phyloP scores from a whole-genome alignment of 2,113 vertebrate genomes.

The Proterorhinus semilunaris region DNA sequence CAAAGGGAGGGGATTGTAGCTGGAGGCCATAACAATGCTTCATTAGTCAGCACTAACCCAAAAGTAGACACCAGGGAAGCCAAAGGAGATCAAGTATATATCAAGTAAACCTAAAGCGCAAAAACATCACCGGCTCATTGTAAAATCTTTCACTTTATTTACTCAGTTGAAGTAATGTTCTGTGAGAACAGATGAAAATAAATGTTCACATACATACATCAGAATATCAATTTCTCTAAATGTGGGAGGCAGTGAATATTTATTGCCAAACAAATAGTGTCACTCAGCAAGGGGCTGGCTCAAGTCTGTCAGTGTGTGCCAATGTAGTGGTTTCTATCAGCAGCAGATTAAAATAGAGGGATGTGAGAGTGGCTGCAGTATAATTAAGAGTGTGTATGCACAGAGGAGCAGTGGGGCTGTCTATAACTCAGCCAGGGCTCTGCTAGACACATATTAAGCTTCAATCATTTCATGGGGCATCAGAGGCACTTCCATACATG shows the following conservation, averaged over 20 bases:
- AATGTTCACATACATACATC: too few species aligned
- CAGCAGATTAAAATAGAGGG: conserved; percentile 58
- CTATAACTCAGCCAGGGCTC: conserved; percentile 60
- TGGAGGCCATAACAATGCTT: too few species aligned
- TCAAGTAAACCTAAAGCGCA: not conserved
- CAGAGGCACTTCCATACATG: conserved; percentile 26
- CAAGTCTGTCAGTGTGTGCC: conserved; percentile 14
- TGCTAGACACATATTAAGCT: conserved; percentile 46
- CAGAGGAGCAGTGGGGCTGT: conserved; percentile 41
- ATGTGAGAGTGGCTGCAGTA: conserved; percentile 40
- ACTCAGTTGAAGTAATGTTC: not conserved
- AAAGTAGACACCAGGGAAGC: too few species aligned
- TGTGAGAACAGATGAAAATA: too few species aligned
- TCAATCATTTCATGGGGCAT: conserved; percentile 58
- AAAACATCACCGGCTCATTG: not conserved
- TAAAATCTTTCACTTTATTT: not conserved
- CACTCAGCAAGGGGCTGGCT: conserved; percentile 39
- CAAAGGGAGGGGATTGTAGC: too few species aligned
- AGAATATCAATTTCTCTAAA: conserved; percentile 27
- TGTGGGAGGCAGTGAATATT: conserved; percentile 27
- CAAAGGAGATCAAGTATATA: too few species aligned
- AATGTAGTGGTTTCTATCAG: conserved; percentile 43
- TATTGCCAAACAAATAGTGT: conserved; percentile 48
- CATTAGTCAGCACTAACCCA: too few species aligned
- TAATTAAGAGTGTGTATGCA: conserved; percentile 65